Percentiles rank a stretch among this genome's conserved stretches.
These are phyloP conservation scores for Gari tellinella DNA, from an alignment of 2,888 invertebrate species.

Conservation along the genomic window DNA sequence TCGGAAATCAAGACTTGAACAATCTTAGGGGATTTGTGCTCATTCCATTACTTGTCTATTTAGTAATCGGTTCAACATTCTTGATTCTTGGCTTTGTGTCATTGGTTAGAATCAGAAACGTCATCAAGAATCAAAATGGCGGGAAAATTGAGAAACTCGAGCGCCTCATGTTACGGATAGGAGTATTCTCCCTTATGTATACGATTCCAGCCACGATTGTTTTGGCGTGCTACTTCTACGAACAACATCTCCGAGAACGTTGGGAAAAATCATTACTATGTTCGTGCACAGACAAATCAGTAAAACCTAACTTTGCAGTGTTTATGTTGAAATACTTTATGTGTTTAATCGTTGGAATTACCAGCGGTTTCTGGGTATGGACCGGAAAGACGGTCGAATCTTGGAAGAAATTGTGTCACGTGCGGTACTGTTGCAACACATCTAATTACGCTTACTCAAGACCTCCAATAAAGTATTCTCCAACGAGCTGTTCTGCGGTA, in stretches of 20 bases:
- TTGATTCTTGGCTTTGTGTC: constrained; percentile 97
- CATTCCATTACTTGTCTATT: constrained; percentile 94
- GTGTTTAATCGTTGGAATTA: constrained; percentile 98
- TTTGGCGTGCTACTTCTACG: constrained; percentile 96
- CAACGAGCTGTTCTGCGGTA: constrained; percentile 48
- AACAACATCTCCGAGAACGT: constrained; percentile 93
- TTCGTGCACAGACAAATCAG: constrained; percentile 86
- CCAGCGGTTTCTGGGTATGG: constrained; percentile 99
- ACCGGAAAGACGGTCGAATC: constrained; percentile 97
- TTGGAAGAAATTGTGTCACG: constrained; percentile 87
- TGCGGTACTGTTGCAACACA: constrained; percentile 66
- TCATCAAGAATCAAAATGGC: constrained; percentile 92
- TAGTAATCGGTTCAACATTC: constrained; percentile 96
- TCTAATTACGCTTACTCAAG: constrained; percentile 53
- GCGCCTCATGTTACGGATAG: constrained; percentile 98
- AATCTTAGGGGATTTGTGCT: constrained; percentile 94
- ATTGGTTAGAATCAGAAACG: constrained; percentile 96
- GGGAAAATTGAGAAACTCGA: constrained; percentile 95
- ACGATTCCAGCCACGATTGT: constrained; percentile 97
- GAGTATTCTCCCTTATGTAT: constrained; percentile 97
- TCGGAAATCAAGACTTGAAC: constrained; percentile 95
- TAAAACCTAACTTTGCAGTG: constrained; percentile 91
- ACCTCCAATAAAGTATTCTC: constrained; percentile 59
- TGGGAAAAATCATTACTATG: constrained; percentile 95
- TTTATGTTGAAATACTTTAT: constrained; percentile 98